Percentiles rank a stretch among this genome's conserved stretches.
Evolutionary conservation across 1,140 invertebrate species (phyloP).

Genomic region (Holotrichia oblita): DNA sequence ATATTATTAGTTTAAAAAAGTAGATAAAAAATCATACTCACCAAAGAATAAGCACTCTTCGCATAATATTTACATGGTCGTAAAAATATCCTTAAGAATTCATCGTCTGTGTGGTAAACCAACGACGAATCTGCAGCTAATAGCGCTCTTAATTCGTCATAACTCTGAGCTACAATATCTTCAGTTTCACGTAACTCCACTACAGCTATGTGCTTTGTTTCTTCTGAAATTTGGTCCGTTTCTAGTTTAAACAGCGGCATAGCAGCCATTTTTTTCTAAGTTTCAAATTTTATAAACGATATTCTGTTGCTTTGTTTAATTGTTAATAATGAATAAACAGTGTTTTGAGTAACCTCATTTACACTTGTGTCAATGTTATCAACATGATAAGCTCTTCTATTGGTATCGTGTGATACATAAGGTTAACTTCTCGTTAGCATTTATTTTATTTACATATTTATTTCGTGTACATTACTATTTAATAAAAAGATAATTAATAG

Average conservation of each 20-base stretch:
- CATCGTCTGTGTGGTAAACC: slow-evolving; percentile 73
- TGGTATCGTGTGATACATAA: background rate
- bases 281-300: background rate
- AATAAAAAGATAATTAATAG: too few relatives aligned
- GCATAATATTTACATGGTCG: slow-evolving; percentile 81
- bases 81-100: slow-evolving; percentile 76
- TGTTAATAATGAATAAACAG: background rate
- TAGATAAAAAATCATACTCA: slow-evolving; percentile 67
- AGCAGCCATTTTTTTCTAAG: slow-evolving; percentile 24
- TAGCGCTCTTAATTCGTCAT: slow-evolving; percentile 66
- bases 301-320: background rate
- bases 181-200: slow-evolving; percentile 72
- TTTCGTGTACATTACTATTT: too few relatives aligned
- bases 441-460: too few relatives aligned
- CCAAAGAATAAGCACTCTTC: slow-evolving; percentile 74
- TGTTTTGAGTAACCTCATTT: background rate
- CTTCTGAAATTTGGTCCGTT: slow-evolving; percentile 49
- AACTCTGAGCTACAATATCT: slow-evolving; percentile 67
- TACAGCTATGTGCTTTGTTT: slow-evolving; percentile 65
- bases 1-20: too few relatives aligned
- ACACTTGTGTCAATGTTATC: slow-evolving; percentile 3
- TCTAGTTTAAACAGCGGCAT: slow-evolving; percentile 2
- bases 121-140: slow-evolving; percentile 70
- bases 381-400: background rate
- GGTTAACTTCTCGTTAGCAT: too few relatives aligned